Evolutionary conservation across 1,140 invertebrate species (phyloP).

Genomic region (Macrotrachela quadricornifera): DNA sequence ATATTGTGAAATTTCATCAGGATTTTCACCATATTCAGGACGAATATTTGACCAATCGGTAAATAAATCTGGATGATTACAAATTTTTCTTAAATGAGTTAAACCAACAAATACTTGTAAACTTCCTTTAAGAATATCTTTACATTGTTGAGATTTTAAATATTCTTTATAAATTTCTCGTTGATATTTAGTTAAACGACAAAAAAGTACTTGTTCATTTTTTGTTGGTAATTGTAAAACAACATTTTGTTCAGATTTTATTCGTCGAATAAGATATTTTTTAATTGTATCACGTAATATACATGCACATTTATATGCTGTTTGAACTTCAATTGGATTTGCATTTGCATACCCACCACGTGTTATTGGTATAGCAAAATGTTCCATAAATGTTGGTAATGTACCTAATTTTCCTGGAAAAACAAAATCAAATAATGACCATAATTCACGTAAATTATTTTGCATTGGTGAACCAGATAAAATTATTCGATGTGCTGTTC

Average conservation of each 20-base stretch:
- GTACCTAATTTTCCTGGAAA: slow-evolving; percentile 76
- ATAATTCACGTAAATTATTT: slow-evolving; percentile 75
- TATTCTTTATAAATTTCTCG: slow-evolving; percentile 54
- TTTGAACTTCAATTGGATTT: slow-evolving; percentile 54
- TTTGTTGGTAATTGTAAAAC: slow-evolving; percentile 62
- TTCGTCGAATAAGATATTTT: slow-evolving; percentile 70
- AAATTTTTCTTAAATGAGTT: slow-evolving; percentile 70
- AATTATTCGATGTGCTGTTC: slow-evolving; percentile 55
- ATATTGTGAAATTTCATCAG: slow-evolving; percentile 15
- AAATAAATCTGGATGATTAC: slow-evolving; percentile 84
- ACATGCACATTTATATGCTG: slow-evolving; percentile 52
- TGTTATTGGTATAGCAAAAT: slow-evolving; percentile 73
- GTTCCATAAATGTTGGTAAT: slow-evolving; percentile 62
- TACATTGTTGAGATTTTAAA: slow-evolving; percentile 47
- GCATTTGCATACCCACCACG: slow-evolving; percentile 83
- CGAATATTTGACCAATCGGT: slow-evolving; percentile 33
- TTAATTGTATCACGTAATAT: slow-evolving; percentile 66
- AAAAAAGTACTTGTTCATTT: slow-evolving; percentile 86
- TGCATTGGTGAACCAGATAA: slow-evolving; percentile 80
- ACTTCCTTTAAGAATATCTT: slow-evolving; percentile 40
- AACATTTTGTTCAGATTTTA: slow-evolving; percentile 72
- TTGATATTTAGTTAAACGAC: slow-evolving; percentile 63
- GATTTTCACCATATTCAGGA: neutral
- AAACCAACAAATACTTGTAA: slow-evolving; percentile 54
- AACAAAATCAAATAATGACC: slow-evolving; percentile 90